Evolutionary conservation across 2,888 invertebrate genomes (phyloP), one percentile per base, ranked within the genome.

Genomic region (Diloba caeruleocephala): DNA sequence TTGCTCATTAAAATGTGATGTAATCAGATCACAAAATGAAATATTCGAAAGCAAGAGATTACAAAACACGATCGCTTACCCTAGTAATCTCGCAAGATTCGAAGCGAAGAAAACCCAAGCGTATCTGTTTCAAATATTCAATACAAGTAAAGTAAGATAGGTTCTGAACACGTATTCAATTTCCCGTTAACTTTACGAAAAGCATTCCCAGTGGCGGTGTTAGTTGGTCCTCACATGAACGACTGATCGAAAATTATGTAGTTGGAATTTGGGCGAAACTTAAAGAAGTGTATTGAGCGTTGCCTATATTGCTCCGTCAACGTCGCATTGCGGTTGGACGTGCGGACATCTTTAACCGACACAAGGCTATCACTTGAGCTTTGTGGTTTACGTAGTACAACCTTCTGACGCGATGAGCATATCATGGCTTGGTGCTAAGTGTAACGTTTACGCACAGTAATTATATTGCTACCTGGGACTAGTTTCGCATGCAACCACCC

Each of bases 81-180:
- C 19, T 9, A 31, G 55, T 43, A 46, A 62, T 53, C 37, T 53
- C 38, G 29, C 67, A 67, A 61, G 45, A 46, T 53, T 25, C 19
- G 6, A 32, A 14, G 10, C 23, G 8, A 34, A 26, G 38, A 19
- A 17, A 43, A 29, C 15, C 7, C 14, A 25, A 19, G 10, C 28
- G 34, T 29, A 52, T 28, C 23, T n/a, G 17, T 43, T 71, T 71
- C 36, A 71, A 67, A 67, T 71, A 67, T 71, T 67, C 62, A 67
- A 67, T 71, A 56, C 52, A 26, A 26, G 52, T 44, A 50, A 56
- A 67, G 29, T 52, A 26, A 46, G 70, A 54, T 50, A 44, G 68
- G 39, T 67, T 66, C 28, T 44, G 34, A 56, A 67, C 52, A 67
- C 62, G 67, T 71, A 29, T 56, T 50, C 68, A 52, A 67, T 67